These are phyloP conservation scores for Scalopus aquaticus DNA, from an alignment of 2,113 vertebrate species.

Conservation along the genomic window DNA sequence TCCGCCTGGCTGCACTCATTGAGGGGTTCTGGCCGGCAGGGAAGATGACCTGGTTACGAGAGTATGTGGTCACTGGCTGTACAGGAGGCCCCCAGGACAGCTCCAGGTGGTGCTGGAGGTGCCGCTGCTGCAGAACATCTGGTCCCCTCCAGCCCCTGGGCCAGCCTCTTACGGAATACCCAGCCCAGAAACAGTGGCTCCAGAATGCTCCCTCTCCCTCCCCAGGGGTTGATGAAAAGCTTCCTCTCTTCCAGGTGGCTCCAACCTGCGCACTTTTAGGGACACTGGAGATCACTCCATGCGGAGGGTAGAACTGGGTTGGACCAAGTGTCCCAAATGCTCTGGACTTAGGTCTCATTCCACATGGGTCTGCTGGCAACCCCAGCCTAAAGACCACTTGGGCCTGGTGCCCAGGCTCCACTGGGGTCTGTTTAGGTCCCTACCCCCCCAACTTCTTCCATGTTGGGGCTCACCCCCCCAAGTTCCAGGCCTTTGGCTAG, in stretches of 20 bases:
- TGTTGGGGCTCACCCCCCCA: neutral
- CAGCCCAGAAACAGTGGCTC: neutral
- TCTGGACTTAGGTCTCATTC: neutral
- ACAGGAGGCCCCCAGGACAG: no score
- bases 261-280: neutral
- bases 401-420: no score
- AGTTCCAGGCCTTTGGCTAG: neutral
- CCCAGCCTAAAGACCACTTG: no score
- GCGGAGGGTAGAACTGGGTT: neutral
- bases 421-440: neutral
- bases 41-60: neutral
- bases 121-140: neutral
- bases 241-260: neutral
- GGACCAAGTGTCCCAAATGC: neutral
- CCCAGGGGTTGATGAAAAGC: neutral
- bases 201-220: no score
- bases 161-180: neutral
- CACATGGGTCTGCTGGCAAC: neutral
- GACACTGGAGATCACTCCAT: neutral
- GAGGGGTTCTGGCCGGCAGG: neutral
- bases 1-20: no score
- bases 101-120: neutral
- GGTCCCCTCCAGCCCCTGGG: neutral
- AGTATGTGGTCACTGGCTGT: accelerated
- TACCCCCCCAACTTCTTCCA: neutral